These are phyloP conservation scores for Melopsittacus undulatus DNA, from an alignment of 2,797 vertebrate genomes.

Conservation along the genomic window DNA sequence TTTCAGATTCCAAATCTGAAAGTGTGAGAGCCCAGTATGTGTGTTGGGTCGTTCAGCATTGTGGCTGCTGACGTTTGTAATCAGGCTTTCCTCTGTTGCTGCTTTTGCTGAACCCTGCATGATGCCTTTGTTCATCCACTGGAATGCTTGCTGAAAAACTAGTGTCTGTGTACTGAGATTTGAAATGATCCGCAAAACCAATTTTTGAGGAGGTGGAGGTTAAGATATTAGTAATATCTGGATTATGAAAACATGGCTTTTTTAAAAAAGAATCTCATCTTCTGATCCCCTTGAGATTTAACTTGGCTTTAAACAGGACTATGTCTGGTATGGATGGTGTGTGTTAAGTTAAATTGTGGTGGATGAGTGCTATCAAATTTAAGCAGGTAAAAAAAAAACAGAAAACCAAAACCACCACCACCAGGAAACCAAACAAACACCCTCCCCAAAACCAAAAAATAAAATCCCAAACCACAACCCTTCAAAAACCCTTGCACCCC, in stretches of 20 bases:
- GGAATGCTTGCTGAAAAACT: background rate
- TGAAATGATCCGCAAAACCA: background rate
- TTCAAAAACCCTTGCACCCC: background rate
- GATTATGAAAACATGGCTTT: background rate
- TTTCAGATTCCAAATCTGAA: background rate
- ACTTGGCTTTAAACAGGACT: background rate
- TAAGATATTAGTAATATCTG: background rate
- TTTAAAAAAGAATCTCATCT: background rate
- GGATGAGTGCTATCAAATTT: background rate
- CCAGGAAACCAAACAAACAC: background rate
- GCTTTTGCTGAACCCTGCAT: background rate
- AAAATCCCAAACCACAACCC: background rate
- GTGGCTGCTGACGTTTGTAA: background rate
- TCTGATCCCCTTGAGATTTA: background rate
- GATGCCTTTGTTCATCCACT: background rate
- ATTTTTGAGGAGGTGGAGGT: background rate
- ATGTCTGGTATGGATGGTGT: background rate
- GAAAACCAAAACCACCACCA: rapidly evolving
- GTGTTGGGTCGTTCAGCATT: rapidly evolving
- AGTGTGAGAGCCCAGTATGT: background rate
- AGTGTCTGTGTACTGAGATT: background rate
- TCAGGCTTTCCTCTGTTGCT: background rate
- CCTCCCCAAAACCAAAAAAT: background rate
- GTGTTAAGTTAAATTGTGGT: background rate
- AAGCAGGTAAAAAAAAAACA: background rate